Conservation (phyloP, 2,888 invertebrate species). For the Argyresthia goedartella region DNA sequence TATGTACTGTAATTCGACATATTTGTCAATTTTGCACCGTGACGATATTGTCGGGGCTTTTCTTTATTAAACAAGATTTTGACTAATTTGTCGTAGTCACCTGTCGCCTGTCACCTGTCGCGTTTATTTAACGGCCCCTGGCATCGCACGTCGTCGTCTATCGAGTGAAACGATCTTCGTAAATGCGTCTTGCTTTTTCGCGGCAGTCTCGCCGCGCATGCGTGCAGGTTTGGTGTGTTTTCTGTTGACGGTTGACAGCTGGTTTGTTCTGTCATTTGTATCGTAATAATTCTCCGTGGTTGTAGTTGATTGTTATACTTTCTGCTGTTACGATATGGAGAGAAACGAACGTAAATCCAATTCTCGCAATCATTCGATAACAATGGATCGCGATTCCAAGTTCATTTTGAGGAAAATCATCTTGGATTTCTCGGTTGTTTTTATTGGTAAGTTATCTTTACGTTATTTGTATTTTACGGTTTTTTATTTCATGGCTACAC, state of each 20-base stretch:
- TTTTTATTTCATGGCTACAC: background rate
- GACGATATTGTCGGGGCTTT: too few relatives aligned
- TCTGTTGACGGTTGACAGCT: background rate
- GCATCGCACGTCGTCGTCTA: too few relatives aligned
- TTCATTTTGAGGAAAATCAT: slow-evolving; percentile 74
- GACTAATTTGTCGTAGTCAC: too few relatives aligned
- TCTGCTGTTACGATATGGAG: slow-evolving; percentile 38
- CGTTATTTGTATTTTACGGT: background rate
- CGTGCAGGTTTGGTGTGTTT: slow-evolving; percentile 43
- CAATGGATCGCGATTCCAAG: slow-evolving; percentile 69
- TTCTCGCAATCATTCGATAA: slow-evolving; percentile 45
- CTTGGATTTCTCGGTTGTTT: slow-evolving; percentile 75
- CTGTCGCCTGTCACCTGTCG: too few relatives aligned
- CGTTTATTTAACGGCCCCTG: too few relatives aligned
- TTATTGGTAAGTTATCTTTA: slow-evolving; percentile 71
- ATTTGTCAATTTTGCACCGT: too few relatives aligned
- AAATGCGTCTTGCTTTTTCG: slow-evolving; percentile 14
- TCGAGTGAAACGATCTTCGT: slow-evolving; percentile 13
- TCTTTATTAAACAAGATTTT: too few relatives aligned
- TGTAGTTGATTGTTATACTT: slow-evolving; percentile 16
- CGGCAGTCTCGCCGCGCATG: slow-evolving; percentile 59
- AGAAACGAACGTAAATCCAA: slow-evolving; percentile 51
- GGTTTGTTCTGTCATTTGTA: slow-evolving; percentile 24
- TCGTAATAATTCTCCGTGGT: slow-evolving; percentile 27
- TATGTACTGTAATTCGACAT: too few relatives aligned